Percentiles rank a stretch among this genome's conserved stretches.
Evolutionary conservation across 1,140 invertebrate species (phyloP).

Genomic region (Harpegnathos saltator): DNA sequence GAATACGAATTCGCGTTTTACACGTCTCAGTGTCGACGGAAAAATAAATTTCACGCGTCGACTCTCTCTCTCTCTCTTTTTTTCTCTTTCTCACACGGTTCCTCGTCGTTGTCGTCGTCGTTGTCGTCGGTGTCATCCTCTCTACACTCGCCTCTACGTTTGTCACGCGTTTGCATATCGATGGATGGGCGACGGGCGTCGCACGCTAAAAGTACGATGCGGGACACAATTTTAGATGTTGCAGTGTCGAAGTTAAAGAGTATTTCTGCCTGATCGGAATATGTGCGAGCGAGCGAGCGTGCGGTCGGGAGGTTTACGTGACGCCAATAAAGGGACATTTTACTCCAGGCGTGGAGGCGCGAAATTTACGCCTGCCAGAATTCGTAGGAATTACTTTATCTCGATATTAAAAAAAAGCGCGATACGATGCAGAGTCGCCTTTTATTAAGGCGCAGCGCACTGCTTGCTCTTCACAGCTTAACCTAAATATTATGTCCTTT

Average conservation of each 20-base stretch:
- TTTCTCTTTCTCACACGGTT: conserved; percentile 1
- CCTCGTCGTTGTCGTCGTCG: conserved; percentile 30
- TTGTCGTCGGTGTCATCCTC: conserved; percentile 17
- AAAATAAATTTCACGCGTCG: conserved; percentile 47
- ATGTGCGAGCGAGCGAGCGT: conserved; percentile 7
- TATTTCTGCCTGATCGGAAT: conserved; percentile 46
- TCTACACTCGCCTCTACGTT: background rate
- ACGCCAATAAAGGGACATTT: background rate
- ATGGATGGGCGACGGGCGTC: conserved; percentile 1
- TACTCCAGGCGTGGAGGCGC: background rate
- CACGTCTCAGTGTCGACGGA: conserved; percentile 6
- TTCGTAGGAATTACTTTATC: conserved; percentile 6
- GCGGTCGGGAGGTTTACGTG: background rate
- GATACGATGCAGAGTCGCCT: background rate
- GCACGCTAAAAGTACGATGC: background rate
- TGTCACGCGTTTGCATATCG: conserved; percentile 51
- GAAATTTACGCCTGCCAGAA: background rate
- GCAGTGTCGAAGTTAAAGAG: conserved; percentile 31
- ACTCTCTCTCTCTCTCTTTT: conserved; percentile 4
- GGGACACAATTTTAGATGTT: conserved; percentile 63
- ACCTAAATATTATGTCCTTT: background rate
- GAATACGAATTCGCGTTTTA: conserved; percentile 50
- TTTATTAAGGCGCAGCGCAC: background rate
- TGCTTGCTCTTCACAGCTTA: background rate
- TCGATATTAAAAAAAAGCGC: background rate